Conservation (phyloP, 37 sponge, comb jelly and placozoan species). For the Spongia lamella region DNA sequence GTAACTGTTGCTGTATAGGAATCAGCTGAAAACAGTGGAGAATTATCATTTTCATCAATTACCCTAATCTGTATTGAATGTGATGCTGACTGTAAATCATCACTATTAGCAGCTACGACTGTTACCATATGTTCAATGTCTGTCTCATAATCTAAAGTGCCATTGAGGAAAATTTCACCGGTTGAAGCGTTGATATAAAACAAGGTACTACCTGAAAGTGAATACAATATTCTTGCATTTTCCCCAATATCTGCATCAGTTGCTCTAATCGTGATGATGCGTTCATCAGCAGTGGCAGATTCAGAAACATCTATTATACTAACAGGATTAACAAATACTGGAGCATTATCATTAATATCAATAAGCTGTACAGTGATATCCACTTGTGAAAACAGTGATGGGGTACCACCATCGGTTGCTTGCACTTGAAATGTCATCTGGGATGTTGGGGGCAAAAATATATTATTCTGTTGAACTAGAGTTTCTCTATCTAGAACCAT, state of each 20-base stretch:
- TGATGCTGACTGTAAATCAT: background rate
- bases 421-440: constrained; percentile 12
- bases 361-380: constrained; percentile 31
- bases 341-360: constrained; percentile 77
- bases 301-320: background rate
- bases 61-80: background rate
- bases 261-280: constrained; percentile 15
- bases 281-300: background rate
- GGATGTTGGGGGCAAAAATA: constrained; percentile 35
- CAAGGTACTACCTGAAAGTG: background rate
- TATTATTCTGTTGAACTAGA: constrained; percentile 2
- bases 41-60: constrained; percentile 48
- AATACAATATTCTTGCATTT: constrained; percentile 22
- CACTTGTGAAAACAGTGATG: constrained; percentile 23
- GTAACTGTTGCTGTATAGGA: background rate
- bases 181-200: no score
- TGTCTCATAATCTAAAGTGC: constrained; percentile 22
- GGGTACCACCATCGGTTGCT: constrained; percentile 64
- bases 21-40: constrained; percentile 13
- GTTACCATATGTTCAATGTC: background rate
- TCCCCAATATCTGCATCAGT: constrained; percentile 31
- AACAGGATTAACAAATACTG: constrained; percentile 32
- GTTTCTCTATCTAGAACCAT: constrained; percentile 70
- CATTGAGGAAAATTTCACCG: no score
- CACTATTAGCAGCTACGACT: constrained; percentile 8